Percentiles rank a stretch among this genome's conserved stretches.
Conservation (phyloP, 2,888 invertebrate genomes). For the Nephrotoma appendiculata region DNA sequence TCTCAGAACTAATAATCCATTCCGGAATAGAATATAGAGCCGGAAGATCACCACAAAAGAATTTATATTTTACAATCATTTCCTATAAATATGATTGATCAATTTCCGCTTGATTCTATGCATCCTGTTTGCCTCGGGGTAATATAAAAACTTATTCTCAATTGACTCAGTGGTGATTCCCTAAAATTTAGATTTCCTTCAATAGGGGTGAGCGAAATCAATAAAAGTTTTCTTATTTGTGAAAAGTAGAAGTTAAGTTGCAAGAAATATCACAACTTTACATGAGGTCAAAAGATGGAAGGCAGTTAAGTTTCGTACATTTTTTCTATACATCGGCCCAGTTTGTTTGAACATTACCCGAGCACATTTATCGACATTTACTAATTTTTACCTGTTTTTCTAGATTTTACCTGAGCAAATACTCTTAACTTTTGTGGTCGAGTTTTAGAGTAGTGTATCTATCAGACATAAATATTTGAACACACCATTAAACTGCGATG, state of each 20-base stretch:
- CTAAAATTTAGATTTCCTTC: not conserved
- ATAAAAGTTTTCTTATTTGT: not conserved
- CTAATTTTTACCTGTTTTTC: too few relatives aligned
- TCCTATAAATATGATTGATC: not conserved
- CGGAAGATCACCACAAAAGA: not conserved
- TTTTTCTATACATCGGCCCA: not conserved
- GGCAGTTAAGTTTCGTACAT: not conserved
- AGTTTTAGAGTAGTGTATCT: too few relatives aligned
- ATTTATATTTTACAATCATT: not conserved
- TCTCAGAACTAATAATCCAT: not conserved
- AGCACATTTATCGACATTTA: not conserved
- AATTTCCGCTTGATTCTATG: not conserved
- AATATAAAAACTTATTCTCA: not conserved
- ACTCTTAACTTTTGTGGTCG: too few relatives aligned
- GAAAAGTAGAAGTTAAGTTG: not conserved
- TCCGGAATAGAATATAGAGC: not conserved
- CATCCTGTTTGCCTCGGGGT: not conserved
- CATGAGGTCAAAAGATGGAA: not conserved
- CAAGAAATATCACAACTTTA: not conserved
- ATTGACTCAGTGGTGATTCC: not conserved
- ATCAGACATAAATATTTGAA: too few relatives aligned
- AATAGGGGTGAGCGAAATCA: not conserved
- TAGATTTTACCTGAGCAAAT: too few relatives aligned
- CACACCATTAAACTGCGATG: too few relatives aligned
- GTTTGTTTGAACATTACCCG: not conserved